These are phyloP conservation scores for Epiblema foenella DNA, from an alignment of 2,888 invertebrate species.

Conservation along the genomic window DNA sequence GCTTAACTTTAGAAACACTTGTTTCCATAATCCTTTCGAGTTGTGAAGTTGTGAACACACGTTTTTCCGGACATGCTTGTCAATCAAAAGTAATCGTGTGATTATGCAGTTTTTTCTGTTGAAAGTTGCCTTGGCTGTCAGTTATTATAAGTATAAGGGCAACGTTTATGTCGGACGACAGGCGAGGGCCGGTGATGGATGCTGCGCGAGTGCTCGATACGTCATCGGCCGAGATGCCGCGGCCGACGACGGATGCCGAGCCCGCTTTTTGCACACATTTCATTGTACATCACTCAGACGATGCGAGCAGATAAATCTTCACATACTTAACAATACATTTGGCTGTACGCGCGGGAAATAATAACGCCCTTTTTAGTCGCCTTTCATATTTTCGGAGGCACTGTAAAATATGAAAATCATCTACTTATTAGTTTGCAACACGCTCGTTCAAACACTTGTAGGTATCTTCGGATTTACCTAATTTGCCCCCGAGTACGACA, in stretches of 20 bases:
- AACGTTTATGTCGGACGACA: slow-evolving; percentile 33
- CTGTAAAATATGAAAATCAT: background rate
- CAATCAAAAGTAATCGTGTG: slow-evolving; percentile 23
- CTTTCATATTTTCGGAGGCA: slow-evolving; percentile 9
- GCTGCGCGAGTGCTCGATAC: slow-evolving; percentile 52
- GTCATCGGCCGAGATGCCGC: slow-evolving; percentile 55
- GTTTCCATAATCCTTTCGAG: slow-evolving; percentile 1
- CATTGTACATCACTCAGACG: slow-evolving; percentile 47
- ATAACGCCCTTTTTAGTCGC: slow-evolving; percentile 34
- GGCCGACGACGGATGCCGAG: slow-evolving; percentile 42
- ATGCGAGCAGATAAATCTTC: slow-evolving; percentile 47
- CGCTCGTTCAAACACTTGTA: slow-evolving; percentile 16
- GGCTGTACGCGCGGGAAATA: slow-evolving; percentile 44
- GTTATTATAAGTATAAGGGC: slow-evolving; percentile 31
- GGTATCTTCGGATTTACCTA: slow-evolving; percentile 45
- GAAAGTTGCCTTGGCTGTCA: slow-evolving; percentile 24
- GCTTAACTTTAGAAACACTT: slow-evolving; percentile 18
- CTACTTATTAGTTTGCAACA: slow-evolving; percentile 17
- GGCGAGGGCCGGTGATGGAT: slow-evolving; percentile 57
- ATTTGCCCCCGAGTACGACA: slow-evolving; percentile 48
- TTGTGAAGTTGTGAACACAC: background rate
- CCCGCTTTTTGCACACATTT: slow-evolving; percentile 49
- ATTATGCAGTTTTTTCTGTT: slow-evolving; percentile 23
- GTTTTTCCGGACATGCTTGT: slow-evolving; percentile 28
- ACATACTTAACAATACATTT: slow-evolving; percentile 49